Evolutionary conservation across 2,888 invertebrate species (phyloP).

Genomic region (Drosophila cracens): DNA sequence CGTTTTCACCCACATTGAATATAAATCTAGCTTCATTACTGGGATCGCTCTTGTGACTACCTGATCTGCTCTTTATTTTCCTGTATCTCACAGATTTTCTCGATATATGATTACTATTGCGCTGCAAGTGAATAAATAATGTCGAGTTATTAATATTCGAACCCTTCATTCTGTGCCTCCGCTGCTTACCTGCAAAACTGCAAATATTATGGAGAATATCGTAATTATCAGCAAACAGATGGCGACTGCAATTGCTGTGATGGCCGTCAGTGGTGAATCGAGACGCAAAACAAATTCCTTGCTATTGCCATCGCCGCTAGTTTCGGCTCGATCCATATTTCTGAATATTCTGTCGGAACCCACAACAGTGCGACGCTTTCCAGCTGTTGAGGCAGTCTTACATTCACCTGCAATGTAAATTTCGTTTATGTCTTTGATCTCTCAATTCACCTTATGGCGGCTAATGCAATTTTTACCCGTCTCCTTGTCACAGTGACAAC

Average conservation of each 20-base stretch:
- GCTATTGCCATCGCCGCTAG: constrained; percentile 43
- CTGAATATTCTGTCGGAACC: constrained; percentile 49
- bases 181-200: constrained; percentile 89
- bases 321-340: constrained; percentile 23
- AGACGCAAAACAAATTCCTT: constrained; percentile 81
- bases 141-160: not conserved
- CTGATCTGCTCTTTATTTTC: constrained; percentile 77
- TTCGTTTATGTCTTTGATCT: not conserved
- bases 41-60: constrained; percentile 61
- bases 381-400: constrained; percentile 90
- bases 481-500: constrained; percentile 62
- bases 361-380: constrained; percentile 88
- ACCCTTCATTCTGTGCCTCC: not conserved
- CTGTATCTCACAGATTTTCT: constrained; percentile 82
- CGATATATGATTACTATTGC: constrained; percentile 76
- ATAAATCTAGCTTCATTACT: constrained; percentile 70
- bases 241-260: constrained; percentile 89
- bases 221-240: constrained; percentile 89
- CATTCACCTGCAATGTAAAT: constrained; percentile 87
- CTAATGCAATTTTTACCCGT: constrained; percentile 41
- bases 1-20: constrained; percentile 68
- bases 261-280: constrained; percentile 87
- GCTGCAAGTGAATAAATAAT: constrained; percentile 61
- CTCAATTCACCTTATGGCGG: not conserved
- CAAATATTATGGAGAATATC: constrained; percentile 89